Evolutionary conservation across 1,140 invertebrate genomes (phyloP).

Genomic region (Tenebrio molitor): DNA sequence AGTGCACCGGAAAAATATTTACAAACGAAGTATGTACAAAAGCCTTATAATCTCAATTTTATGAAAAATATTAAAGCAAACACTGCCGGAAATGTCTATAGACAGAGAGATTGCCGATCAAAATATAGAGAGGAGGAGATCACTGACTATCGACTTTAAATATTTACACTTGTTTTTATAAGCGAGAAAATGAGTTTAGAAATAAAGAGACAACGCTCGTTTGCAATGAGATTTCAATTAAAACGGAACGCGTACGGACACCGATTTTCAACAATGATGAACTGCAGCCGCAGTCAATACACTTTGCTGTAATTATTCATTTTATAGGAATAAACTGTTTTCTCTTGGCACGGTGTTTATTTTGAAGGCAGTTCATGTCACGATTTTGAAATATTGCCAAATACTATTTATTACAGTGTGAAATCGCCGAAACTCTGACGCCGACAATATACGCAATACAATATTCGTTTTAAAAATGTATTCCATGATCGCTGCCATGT

Average conservation of each 20-base stretch:
- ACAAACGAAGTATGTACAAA: conserved; percentile 59
- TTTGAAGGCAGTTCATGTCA: background rate
- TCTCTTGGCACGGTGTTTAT: background rate
- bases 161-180: conserved; percentile 61
- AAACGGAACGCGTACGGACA: conserved; percentile 7
- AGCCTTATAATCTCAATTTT: conserved; percentile 64
- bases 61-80: conserved; percentile 64
- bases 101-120: conserved; percentile 63
- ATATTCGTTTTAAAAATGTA: too few species aligned
- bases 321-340: conserved; percentile 13
- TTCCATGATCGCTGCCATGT: too few species aligned
- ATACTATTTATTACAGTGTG: too few species aligned
- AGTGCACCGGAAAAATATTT: conserved; percentile 59
- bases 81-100: conserved; percentile 62
- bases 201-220: conserved; percentile 53
- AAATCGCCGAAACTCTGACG: too few species aligned
- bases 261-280: conserved; percentile 9
- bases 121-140: conserved; percentile 60
- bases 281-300: background rate
- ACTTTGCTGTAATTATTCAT: conserved; percentile 26
- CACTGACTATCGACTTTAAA: conserved; percentile 62
- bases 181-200: conserved; percentile 57
- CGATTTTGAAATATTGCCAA: background rate
- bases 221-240: conserved; percentile 51
- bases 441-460: too few species aligned